Evolutionary conservation across 2,113 vertebrate genomes (phyloP), one percentile per base, ranked within the genome.

Genomic region (Elephas maximus): DNA sequence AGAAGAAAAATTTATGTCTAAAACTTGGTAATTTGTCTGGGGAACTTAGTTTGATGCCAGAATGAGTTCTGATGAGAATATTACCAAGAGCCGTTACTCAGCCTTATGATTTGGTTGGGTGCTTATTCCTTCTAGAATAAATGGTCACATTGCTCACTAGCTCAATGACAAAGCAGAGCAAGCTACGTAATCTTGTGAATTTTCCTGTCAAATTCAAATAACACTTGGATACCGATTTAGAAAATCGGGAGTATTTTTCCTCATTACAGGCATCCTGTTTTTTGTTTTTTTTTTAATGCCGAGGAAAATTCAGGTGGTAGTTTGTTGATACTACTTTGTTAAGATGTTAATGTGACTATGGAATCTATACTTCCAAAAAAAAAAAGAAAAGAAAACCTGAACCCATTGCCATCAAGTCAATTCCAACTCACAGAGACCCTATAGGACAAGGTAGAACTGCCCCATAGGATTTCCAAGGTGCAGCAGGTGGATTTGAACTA

Each of bases 21-120:
- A 94, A 97, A 97, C 76, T 96, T 82, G 78, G 90, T 96, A 96
- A 97, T 98, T 97, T 98, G 93, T 98, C 96, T 96, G 57, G 92
- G 93, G 92, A 97, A 92, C 84, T 94, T 88, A 95, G 93, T 93
- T 94, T 91, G 97, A 96, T 89, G 96, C 93, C 97, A 97, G 92
- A 97, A 95, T 91, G 97, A 90, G 94, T 95, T 95, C 96, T 97
- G 96, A 97, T 97, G 95, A 97, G 95, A 98, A 81, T 96, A 93
- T 92, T 88, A 88, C 90, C 65, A 76, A 91, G 95, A 88, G 82
- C 85, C 2, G 0, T 92, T 95, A 57, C 85, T 95, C 92, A 85
- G 84, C 65, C 87, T 77, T 90, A 82, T 96, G 84, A 90, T 83
- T 95, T 95, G 96, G 88, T 74, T 71, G 88, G 95, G 9, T 73